Base-by-base conservation (phyloP, 64 coral and sea anemone species). In the Orbicella faveolata region DNA sequence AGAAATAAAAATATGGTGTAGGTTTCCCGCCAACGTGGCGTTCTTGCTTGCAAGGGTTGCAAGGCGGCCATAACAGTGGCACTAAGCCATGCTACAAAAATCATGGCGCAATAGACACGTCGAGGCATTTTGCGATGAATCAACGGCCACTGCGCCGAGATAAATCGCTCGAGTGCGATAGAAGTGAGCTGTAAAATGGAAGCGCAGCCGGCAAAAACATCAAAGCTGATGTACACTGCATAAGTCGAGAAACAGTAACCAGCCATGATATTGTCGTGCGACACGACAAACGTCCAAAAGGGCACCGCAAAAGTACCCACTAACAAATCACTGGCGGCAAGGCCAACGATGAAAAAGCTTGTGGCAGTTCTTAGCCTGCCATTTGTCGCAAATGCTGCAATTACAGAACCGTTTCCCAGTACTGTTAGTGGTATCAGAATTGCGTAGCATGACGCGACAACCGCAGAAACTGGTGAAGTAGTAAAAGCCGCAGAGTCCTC, bases 151-250 rank as follows among this genome's bases (percentile, higher is more conserved):
- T 91, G 33, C 53, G 74, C 90, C 20, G 90, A 93, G 54, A 88
- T 52, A 35, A 89, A 94, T 11, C 95, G 88, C 77, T 97, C 95
- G 14, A 94, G 69, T 23, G 88, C 92, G 15, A 97, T 90, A 3
- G 88, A 78, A 18, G 95, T 94, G 1, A 97, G 88, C 80, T 94
- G 93, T 6, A 94, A 41, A 25, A 94, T 90, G 10, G 93, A 94
- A 3, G 93, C 93, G 33, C 93, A 86, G 6, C 93, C 93, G 19
- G 88, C 83, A 73, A 89, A 79, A 36, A 94, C 84, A 55, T 94
- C 93, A 26, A 90, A 70, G 34, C 88, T 65, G 11, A 90, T 94
- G 18, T 94, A 94, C 4, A 90, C 23, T 1, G 61, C 8, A 51
- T 94, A 87, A 2, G 39, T 34, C 1, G 73, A 52, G 14, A 36